These are phyloP conservation scores for Diabrotica undecimpunctata DNA, from an alignment of 1,140 invertebrate genomes.

Conservation along the genomic window DNA sequence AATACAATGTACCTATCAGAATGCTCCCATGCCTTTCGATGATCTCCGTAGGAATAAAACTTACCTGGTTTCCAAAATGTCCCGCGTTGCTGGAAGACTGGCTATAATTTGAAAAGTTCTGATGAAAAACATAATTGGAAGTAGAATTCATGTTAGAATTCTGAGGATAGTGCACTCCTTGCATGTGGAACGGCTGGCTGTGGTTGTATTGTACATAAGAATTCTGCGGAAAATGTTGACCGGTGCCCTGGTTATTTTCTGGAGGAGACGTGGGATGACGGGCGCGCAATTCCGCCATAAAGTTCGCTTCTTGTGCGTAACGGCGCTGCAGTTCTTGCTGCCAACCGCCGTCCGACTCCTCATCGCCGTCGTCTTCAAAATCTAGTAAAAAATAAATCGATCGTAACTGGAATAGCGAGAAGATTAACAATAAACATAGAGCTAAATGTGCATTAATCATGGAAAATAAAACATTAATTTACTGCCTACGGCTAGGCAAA, in stretches of 20 bases:
- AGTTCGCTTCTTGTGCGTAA: conserved; percentile 63
- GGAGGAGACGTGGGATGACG: conserved; percentile 49
- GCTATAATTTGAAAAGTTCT: conserved; percentile 25
- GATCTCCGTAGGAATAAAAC: not conserved
- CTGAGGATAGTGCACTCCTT: conserved; percentile 26
- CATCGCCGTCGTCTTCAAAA: conserved; percentile 53
- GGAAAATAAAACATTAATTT: too few species aligned
- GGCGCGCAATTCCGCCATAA: conserved; percentile 59
- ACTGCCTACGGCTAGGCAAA: too few species aligned
- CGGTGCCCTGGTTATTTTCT: conserved; percentile 30
- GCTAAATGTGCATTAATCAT: too few species aligned
- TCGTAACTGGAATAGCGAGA: too few species aligned
- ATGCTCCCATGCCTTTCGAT: not conserved
- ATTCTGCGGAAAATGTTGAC: conserved; percentile 26
- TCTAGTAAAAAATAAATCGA: conserved; percentile 21
- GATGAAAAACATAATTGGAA: conserved; percentile 12
- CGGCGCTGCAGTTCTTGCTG: conserved; percentile 62
- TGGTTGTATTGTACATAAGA: conserved; percentile 27
- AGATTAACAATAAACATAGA: too few species aligned
- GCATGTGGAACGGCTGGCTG: conserved; percentile 29
- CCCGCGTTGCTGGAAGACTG: conserved; percentile 30
- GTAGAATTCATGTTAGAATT: conserved; percentile 14
- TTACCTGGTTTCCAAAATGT: conserved; percentile 29
- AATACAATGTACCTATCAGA: not conserved
- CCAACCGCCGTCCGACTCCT: conserved; percentile 58